Evolutionary conservation across 2,113 vertebrate species (phyloP), one percentile per base, ranked within the genome.

Genomic region (Alectura lathami): DNA sequence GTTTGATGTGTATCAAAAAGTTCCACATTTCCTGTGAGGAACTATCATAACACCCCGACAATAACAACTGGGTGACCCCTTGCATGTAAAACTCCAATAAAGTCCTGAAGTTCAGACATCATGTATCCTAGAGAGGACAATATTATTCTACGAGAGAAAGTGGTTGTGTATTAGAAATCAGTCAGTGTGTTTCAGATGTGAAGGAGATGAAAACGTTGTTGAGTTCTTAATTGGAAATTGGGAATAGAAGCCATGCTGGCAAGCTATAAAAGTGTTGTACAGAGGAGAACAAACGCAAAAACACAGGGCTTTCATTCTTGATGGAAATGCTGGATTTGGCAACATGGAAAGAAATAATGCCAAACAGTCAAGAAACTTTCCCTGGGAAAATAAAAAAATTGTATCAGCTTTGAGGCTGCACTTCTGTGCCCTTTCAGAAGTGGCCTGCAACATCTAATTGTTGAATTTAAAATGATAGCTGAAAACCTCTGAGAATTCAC

Each of bases 11-110:
- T 86, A 69, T 80, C 68, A 59, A 89, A 76, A 72, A 48, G 8
- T 3, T 66, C 63, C 80, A 57, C 17, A 21, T 80, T 86, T 79
- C 45, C 50, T 81, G 92, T 92, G 51, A 89, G 76, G 36, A 84
- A 9, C 36, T 77, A 9, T 59, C 29, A 11, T 48, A 86, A 54
- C 27, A 48, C 36, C 77, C 57, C 88, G 43, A 84, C 51, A 83
- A 47, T 86, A 91, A 73, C 36, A 86, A 34, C 67, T 83, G 29
- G 4, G 32, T 83, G 64, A 93, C 47, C 56, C 24, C 57, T 92
- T 90, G 54, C 36, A 94, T 85, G 76, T 56, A 74, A 69, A 94
- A 92, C 45, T 86, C 36, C 88, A 57, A 83, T 91, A 89, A 92
- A 88, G 54, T 73, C 91, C 48, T 89, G 75, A 64, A 62, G 48